phyloP scores from a whole-genome alignment of 2,113 vertebrate species.

The Gallinago media region DNA sequence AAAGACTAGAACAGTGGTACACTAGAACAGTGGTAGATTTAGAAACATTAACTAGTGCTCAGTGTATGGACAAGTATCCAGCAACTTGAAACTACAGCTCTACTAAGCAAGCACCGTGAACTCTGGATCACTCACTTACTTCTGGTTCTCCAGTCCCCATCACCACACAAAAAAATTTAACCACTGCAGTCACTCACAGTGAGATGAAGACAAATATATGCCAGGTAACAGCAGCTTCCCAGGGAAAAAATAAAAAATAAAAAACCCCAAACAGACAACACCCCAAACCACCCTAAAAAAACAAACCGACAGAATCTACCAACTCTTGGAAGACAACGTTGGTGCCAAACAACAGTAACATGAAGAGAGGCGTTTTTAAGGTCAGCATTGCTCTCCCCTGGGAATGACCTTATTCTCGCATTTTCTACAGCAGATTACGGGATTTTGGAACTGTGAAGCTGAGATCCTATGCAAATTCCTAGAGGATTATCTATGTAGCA shows the following conservation, averaged over 20 bases:
- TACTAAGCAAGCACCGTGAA: neutral
- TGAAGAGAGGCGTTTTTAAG: neutral
- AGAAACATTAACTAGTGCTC: neutral
- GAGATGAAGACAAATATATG: neutral
- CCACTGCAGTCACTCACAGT: neutral
- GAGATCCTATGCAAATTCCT: constrained; percentile 7
- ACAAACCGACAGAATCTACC: neutral
- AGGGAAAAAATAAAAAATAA: too few species aligned
- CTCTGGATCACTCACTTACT: neutral
- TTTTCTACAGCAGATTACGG: neutral
- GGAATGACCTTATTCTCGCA: neutral
- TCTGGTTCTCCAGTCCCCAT: neutral
- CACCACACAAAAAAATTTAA: neutral
- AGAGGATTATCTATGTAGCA: neutral
- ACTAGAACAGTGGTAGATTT: neutral
- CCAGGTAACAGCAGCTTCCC: neutral
- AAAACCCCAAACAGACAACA: neutral
- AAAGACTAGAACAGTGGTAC: neutral
- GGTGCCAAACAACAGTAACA: neutral
- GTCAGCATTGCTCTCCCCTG: neutral
- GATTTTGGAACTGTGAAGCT: neutral
- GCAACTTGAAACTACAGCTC: neutral
- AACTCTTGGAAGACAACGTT: neutral
- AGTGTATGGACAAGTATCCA: neutral
- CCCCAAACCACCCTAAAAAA: neutral